Evolutionary conservation across 2,888 invertebrate species (phyloP).

Genomic region (Chymomyza fuscimana): DNA sequence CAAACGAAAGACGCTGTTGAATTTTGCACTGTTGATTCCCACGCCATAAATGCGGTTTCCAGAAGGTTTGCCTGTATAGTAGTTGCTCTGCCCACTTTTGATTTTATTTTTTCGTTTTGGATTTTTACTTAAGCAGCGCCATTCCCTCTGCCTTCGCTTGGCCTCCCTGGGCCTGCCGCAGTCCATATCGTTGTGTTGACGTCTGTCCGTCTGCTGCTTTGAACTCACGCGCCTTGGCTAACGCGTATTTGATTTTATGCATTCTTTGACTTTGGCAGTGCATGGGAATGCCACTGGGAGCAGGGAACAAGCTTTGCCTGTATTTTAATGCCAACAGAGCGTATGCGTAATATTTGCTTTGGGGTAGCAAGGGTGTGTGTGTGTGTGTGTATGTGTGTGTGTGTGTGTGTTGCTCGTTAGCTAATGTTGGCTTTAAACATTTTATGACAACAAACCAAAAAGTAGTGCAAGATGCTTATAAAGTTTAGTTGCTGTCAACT

Average conservation of each 20-base stretch:
- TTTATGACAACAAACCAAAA: constrained; percentile 27
- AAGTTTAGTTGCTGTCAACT: constrained; percentile 40
- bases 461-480: constrained; percentile 33
- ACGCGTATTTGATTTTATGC: constrained; percentile 46
- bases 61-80: constrained; percentile 12
- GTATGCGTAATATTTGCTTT: constrained; percentile 66
- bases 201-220: constrained; percentile 14
- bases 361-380: no score
- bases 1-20: background rate
- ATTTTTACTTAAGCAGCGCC: background rate
- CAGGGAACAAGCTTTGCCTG: background rate
- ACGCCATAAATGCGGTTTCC: constrained; percentile 58
- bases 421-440: constrained; percentile 59
- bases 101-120: background rate
- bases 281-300: background rate
- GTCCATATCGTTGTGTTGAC: background rate
- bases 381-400: background rate
- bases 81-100: background rate
- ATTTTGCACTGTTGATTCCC: constrained; percentile 55
- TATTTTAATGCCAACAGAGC: constrained; percentile 40
- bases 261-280: constrained; percentile 34
- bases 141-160: background rate
- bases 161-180: background rate
- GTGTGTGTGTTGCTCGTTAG: constrained; percentile 51
- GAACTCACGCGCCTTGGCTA: constrained; percentile 11